Evolutionary conservation across 2,888 invertebrate species (phyloP).

Genomic region (Drosophila hamatofila): DNA sequence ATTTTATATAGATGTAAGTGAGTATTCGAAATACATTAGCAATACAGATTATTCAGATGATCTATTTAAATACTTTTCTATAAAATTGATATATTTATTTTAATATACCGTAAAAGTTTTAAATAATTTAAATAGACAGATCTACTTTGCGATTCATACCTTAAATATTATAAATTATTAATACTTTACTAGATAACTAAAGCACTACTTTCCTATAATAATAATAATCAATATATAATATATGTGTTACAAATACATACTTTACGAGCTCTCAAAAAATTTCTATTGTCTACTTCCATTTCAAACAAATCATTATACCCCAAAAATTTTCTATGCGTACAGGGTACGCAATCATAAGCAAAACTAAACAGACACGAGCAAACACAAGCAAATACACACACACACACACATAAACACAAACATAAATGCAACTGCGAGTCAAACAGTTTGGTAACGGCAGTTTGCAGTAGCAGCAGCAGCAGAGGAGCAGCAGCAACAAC

Average conservation of each 20-base stretch:
- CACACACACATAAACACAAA: conserved; percentile 2
- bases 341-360: conserved; percentile 36
- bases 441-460: conserved; percentile 15
- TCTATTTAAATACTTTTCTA: not conserved
- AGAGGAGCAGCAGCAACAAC: not conserved
- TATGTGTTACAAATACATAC: no score
- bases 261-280: no score
- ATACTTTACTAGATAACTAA: no score
- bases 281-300: not conserved
- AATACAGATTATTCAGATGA: not conserved
- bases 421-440: conserved; percentile 10
- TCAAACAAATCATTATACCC: not conserved
- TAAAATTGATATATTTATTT: not conserved
- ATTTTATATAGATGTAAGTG: no score
- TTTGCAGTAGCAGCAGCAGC: conserved; percentile 2
- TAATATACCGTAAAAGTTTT: no score
- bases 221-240: no score
- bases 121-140: no score
- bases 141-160: no score
- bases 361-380: conserved; percentile 46
- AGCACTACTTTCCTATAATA: no score
- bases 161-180: no score
- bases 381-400: not conserved
- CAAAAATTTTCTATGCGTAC: no score
- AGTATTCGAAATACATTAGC: not conserved